A percentile compares a stretch with the other conserved stretches of the same genome.
Evolutionary conservation across 2,797 vertebrate species (phyloP).

Genomic region (Myotis vivesi): DNA sequence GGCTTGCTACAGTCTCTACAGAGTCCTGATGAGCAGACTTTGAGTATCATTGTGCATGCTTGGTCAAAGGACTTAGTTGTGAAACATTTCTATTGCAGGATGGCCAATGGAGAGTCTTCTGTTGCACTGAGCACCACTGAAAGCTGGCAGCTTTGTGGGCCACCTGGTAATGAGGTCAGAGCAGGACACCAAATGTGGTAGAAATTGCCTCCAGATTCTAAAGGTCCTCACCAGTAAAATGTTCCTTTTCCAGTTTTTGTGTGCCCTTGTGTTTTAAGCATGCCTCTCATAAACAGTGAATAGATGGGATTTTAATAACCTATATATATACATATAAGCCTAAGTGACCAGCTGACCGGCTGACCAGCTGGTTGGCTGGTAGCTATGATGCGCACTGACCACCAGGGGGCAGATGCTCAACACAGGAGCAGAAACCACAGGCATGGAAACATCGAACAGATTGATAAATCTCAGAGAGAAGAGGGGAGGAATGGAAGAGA

Average conservation of each 20-base stretch:
- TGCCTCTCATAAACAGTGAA: not conserved
- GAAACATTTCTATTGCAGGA: not conserved
- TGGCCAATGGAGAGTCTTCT: not conserved
- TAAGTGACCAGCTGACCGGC: too few species aligned
- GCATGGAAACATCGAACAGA: too few species aligned
- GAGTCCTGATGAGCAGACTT: not conserved
- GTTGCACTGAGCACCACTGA: not conserved
- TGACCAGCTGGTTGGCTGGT: too few species aligned
- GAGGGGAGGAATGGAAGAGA: too few species aligned
- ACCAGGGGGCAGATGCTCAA: too few species aligned
- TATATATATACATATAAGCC: too few species aligned
- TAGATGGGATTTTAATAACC: not conserved
- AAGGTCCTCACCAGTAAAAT: not conserved
- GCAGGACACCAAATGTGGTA: slow-evolving; percentile 46
- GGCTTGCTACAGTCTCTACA: not conserved
- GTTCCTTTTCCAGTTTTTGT: not conserved
- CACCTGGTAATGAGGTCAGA: slow-evolving; percentile 53
- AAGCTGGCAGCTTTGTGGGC: slow-evolving; percentile 22
- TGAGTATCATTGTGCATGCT: not conserved
- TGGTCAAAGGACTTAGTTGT: not conserved
- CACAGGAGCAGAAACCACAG: too few species aligned
- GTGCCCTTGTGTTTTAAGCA: not conserved
- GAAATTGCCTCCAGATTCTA: slow-evolving; percentile 10
- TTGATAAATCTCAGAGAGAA: too few species aligned
- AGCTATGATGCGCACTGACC: too few species aligned